Evolutionary conservation across 2,113 vertebrate genomes (phyloP).

Genomic region (Neodon shergylaensis): DNA sequence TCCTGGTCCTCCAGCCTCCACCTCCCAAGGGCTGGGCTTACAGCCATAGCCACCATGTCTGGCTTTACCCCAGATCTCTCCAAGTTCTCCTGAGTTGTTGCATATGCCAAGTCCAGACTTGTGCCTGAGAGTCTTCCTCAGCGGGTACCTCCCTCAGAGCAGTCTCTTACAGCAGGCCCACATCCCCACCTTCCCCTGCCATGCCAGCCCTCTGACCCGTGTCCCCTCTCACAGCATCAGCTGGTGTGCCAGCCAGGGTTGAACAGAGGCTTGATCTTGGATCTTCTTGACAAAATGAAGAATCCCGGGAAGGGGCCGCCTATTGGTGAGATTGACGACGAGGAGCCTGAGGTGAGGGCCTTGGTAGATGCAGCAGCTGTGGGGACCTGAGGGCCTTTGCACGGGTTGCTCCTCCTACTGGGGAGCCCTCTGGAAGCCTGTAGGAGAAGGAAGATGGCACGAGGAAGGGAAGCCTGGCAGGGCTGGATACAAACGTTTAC

Average conservation of each 20-base stretch:
- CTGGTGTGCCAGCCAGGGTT: constrained; percentile 88
- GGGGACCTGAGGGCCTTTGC: neutral
- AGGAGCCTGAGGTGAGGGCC: constrained; percentile 88
- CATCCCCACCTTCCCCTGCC: neutral
- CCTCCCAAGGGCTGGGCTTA: neutral
- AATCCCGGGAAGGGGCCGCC: constrained; percentile 89
- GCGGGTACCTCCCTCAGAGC: neutral
- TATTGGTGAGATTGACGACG: constrained; percentile 86
- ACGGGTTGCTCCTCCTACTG: neutral
- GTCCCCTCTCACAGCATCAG: constrained; percentile 76
- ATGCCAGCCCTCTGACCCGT: neutral
- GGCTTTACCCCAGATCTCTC: neutral
- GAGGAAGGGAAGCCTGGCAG: neutral
- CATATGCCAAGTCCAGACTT: neutral
- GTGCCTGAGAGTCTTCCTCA: neutral
- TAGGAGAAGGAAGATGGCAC: neutral
- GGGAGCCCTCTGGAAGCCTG: neutral
- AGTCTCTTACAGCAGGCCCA: neutral
- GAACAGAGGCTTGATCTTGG: constrained; percentile 87
- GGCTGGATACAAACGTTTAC: no score
- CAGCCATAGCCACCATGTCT: neutral
- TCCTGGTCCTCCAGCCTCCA: neutral
- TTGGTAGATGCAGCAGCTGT: neutral
- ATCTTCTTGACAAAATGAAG: constrained; percentile 90
- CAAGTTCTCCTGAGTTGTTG: neutral